Base-by-base conservation (phyloP, 2,797 vertebrate species). In the Anguilla anguilla region DNA sequence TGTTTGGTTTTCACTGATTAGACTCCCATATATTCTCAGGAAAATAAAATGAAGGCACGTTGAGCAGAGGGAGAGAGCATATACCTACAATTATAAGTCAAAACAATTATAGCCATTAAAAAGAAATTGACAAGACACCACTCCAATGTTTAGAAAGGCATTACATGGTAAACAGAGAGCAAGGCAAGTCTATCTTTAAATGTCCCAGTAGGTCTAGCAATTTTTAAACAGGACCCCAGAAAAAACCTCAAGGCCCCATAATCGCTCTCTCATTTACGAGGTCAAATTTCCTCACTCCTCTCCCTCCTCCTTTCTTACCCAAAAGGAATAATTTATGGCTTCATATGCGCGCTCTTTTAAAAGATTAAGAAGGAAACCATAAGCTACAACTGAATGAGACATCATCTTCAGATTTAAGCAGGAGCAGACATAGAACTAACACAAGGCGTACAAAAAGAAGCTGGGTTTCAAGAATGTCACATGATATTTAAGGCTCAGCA, bases 361-460 rank as follows among this genome's bases (percentile, higher is more conserved):
- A 22, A 55, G 59, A 74, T 83, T 64, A 59, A 55, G 43, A 83
- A 86, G 64, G 67, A 84, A 84, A 59, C 57, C 82, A 51, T 89
- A 67, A 87, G 67, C 88, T 9, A 53, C 53, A 53, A 25, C 22
- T 39, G 57, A 7, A 31, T 53, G 67, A 10, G 85, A 2, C 10
- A 11, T 49, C 43, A 22, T 69, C 28, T 67, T 67, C 13, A 28
- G 64, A 67, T 22, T 67, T 9, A 85, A 39, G 55, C 64, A 53
- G 51, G 51, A 69, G 59, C 51, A 57, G 74, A 77, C 25, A 9
- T 15, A 25, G 69, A 6, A 49, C 35, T 39, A 31, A n/a, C 25
- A 72, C 6, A 15, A 46, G 15, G 74, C 39, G 6, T 2, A 25
- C 74, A 79, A 46, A 79, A 35, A 46, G 39, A 39, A 35, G 74